Percentiles rank a stretch among this genome's conserved stretches.
Evolutionary conservation across 2,113 vertebrate genomes (phyloP).

Genomic region (Phodopus roborovskii): DNA sequence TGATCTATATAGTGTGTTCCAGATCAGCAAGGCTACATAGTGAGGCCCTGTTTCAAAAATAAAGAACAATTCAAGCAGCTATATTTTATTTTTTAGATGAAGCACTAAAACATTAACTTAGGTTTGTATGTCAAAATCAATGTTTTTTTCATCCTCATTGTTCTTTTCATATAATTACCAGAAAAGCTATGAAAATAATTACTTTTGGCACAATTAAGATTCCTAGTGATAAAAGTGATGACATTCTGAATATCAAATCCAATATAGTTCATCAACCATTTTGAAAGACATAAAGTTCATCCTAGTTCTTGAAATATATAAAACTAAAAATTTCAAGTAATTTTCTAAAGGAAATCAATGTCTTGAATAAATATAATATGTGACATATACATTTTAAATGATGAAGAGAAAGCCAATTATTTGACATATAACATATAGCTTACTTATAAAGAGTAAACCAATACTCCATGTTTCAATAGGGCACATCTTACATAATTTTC

Average conservation of each 20-base stretch:
- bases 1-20: background rate
- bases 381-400: background rate
- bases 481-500: background rate
- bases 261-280: background rate
- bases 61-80: background rate
- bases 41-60: background rate
- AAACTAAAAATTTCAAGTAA: background rate
- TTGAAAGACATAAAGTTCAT: background rate
- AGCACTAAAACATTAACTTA: background rate
- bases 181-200: background rate
- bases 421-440: background rate
- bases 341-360: background rate
- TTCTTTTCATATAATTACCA: background rate
- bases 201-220: background rate
- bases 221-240: background rate
- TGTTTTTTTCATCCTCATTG: background rate
- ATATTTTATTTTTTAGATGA: background rate
- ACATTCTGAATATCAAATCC: background rate
- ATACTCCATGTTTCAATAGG: background rate
- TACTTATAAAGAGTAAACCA: background rate
- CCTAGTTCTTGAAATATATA: background rate
- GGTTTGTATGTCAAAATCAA: background rate
- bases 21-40: background rate
- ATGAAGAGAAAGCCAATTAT: conserved; percentile 33
- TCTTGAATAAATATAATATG: background rate